These are phyloP conservation scores for Drosophila virilis DNA, from an alignment of 1,140 invertebrate genomes.

Conservation along the genomic window DNA sequence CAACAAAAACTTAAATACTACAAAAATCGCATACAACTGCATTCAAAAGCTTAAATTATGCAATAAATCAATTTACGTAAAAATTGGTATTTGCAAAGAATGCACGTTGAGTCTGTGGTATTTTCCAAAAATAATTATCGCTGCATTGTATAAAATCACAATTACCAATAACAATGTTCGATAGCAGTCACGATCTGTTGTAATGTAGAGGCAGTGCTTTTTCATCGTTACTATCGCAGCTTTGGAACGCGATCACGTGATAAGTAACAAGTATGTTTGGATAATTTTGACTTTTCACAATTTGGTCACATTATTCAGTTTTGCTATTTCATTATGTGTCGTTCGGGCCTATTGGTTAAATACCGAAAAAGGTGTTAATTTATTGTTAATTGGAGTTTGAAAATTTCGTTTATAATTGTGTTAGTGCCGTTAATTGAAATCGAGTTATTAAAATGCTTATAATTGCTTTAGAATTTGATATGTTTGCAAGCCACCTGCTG, in stretches of 20 bases:
- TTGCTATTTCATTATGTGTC: not conserved
- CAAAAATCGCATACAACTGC: not conserved
- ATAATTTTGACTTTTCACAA: not conserved
- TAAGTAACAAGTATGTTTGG: not conserved
- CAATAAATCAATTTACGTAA: not conserved
- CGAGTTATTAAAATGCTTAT: not conserved
- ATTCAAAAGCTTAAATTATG: constrained; percentile 7
- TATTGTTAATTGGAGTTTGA: not conserved
- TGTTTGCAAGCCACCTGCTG: not conserved
- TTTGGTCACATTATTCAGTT: not conserved
- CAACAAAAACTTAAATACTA: not conserved
- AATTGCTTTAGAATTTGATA: not conserved
- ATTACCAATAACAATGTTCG: not conserved
- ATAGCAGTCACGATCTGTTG: not conserved
- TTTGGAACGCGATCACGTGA: not conserved
- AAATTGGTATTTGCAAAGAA: not conserved
- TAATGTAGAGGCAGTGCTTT: not conserved
- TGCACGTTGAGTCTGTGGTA: not conserved
- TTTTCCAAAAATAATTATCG: not conserved
- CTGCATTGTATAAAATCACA: not conserved
- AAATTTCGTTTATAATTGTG: not conserved
- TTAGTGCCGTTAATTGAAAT: not conserved
- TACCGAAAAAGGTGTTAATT: not conserved
- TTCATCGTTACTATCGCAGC: not conserved
- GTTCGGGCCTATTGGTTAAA: not conserved